These are phyloP conservation scores for Agapostemon virescens DNA, from an alignment of 2,888 invertebrate species.

Conservation along the genomic window DNA sequence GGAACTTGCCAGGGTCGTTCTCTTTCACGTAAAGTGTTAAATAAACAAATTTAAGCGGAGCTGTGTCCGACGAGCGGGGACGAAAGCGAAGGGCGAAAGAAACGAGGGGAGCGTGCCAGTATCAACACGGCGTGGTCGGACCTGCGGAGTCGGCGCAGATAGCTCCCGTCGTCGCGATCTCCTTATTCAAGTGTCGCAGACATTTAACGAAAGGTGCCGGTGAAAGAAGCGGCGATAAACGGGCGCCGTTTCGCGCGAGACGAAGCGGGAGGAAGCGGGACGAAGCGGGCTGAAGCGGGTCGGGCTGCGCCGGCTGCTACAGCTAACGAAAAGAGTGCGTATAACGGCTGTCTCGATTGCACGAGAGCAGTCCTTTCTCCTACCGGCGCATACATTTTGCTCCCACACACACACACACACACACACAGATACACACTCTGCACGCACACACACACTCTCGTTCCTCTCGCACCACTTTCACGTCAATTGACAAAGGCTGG, in stretches of 20 bases:
- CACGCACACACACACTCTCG: neutral
- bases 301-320: conserved; percentile 21
- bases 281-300: conserved; percentile 15
- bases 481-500: conserved; percentile 45
- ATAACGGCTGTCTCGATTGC: conserved; percentile 38
- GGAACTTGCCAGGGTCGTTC: conserved; percentile 3
- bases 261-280: neutral
- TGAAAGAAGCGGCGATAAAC: conserved; percentile 64
- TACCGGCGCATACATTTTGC: conserved; percentile 5
- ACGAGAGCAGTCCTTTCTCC: conserved; percentile 26
- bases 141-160: conserved; percentile 51
- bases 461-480: conserved; percentile 10
- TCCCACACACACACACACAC: neutral
- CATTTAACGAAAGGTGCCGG: conserved; percentile 70
- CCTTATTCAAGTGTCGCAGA: conserved; percentile 68
- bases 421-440: too few relatives aligned
- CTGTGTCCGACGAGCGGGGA: conserved; percentile 28
- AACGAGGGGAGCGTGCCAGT: conserved; percentile 33
- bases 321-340: conserved; percentile 54
- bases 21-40: conserved; percentile 56
- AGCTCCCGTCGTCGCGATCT: conserved; percentile 38
- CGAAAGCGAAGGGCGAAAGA: conserved; percentile 20
- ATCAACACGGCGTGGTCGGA: conserved; percentile 41
- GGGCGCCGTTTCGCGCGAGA: conserved; percentile 38
- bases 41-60: conserved; percentile 64